phyloP scores from a whole-genome alignment of 1,140 invertebrate genomes.

The Forficula auricularia region DNA sequence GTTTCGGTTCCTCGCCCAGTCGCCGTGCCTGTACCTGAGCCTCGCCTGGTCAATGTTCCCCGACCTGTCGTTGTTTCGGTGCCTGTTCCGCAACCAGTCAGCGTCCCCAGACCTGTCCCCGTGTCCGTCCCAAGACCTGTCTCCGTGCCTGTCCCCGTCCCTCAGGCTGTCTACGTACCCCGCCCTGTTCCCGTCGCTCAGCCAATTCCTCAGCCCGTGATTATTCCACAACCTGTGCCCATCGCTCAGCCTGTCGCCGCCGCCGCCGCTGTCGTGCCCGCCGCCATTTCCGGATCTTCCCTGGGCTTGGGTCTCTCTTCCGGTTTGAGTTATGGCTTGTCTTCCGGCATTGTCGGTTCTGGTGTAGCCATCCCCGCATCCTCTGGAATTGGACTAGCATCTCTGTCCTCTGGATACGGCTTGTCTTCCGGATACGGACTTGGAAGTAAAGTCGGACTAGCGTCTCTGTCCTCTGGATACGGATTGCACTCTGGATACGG shows the following conservation, averaged over 20 bases:
- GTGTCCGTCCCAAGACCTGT: constrained; percentile 3
- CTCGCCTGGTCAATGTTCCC: constrained; percentile 1
- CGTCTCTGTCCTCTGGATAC: too few species aligned
- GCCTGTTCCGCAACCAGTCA: constrained; percentile 1
- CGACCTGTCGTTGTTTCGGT: constrained; percentile 4
- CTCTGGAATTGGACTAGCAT: too few species aligned
- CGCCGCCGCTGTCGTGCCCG: neutral
- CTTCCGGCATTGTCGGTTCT: too few species aligned
- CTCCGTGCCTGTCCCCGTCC: constrained; percentile 3
- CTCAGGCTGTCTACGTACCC: neutral
- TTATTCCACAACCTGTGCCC: constrained; percentile 1
- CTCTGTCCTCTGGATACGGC: too few species aligned
- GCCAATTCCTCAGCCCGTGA: neutral
- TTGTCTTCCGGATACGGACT: too few species aligned
- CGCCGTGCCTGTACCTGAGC: constrained; percentile 3
- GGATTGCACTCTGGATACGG: too few species aligned
- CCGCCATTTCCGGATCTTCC: neutral
- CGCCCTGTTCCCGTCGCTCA: neutral
- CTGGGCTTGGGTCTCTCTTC: neutral
- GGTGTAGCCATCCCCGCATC: too few species aligned
- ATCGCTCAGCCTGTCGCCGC: neutral
- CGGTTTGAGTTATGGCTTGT: too few species aligned
- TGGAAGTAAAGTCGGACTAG: too few species aligned
- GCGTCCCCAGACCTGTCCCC: constrained; percentile 2
- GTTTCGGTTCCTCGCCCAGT: constrained; percentile 2